Evolutionary conservation across 2,113 vertebrate genomes (phyloP), one percentile per base, ranked within the genome.

Genomic region (Corvus hawaiiensis): DNA sequence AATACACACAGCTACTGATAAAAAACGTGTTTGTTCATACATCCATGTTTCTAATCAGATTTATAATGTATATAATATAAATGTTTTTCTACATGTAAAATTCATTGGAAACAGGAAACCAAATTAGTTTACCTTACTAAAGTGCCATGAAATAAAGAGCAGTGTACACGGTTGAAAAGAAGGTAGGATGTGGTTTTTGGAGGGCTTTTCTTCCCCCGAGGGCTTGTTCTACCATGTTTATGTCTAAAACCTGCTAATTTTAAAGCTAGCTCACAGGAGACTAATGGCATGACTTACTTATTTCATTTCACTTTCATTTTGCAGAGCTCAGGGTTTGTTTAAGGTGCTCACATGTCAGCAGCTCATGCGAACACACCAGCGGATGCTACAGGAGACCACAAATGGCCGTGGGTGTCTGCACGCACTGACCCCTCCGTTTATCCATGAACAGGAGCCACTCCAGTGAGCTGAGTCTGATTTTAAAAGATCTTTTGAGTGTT

Each of bases 271-370:
- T 84, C 54, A 24, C 51, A 62, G 63, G 69, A 80, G 33, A 61
- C 44, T 51, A 63, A 58, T 62, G 28, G 55, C 19, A 58, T 1
- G 13, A 43, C 44, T 76, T n/a, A 55, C 27, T 90, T 52, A 21
- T 80, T 88, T 80, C 13, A 84, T 93, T 91, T 93, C 92, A 87
- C 84, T 95, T 94, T 90, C 86, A 9, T 86, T 97, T 87, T 84
- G 64, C 56, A n/a, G 16, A 66, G 86, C 63, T 90, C 49, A 72
- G 8, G 75, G 48, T 43, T 51, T 76, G 92, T 49, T 89, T 48
- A 39, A 56, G 20, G 13, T 11, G 24, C 67, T 49, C 13, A 43
- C 52, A 4, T 16, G 55, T 43, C 58, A 72, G 81, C 52, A 44
- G 74, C 66, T 67, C 54, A 2, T 23, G 32, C 39, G 68, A 68